Evolutionary conservation across 2,888 invertebrate species (phyloP).

Genomic region (Drosophila hamatofila): DNA sequence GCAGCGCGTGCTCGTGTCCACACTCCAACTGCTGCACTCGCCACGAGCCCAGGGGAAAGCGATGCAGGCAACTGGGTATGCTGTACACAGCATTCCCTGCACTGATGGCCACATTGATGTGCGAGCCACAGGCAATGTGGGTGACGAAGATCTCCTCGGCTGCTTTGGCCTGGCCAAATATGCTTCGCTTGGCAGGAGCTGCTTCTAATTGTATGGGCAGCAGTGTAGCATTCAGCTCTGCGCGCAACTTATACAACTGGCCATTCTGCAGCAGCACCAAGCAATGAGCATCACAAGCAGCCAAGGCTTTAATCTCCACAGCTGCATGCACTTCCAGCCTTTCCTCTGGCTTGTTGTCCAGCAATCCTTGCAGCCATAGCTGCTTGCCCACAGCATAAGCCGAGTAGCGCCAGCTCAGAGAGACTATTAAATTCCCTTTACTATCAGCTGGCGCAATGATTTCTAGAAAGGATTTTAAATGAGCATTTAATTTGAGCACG

Average conservation of each 20-base stretch:
- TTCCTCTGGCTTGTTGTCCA: conserved; percentile 46
- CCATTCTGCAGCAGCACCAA: conserved; percentile 80
- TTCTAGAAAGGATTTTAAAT: conserved; percentile 40
- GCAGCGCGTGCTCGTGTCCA: conserved; percentile 92
- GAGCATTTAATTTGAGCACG: conserved; percentile 22
- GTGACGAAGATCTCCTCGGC: conserved; percentile 66
- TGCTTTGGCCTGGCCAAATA: conserved; percentile 66
- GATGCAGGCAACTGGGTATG: conserved; percentile 87
- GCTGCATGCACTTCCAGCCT: conserved; percentile 56
- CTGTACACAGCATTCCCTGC: conserved; percentile 87
- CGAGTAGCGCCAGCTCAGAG: conserved; percentile 80
- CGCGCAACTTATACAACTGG: conserved; percentile 71
- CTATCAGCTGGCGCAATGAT: conserved; percentile 32
- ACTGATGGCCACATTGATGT: conserved; percentile 86
- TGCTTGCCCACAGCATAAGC: conserved; percentile 59
- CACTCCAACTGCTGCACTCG: conserved; percentile 89
- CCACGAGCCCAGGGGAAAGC: conserved; percentile 85
- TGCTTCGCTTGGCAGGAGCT: conserved; percentile 55
- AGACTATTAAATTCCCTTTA: conserved; percentile 40
- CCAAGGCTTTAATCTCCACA: conserved; percentile 65
- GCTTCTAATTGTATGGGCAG: conserved; percentile 66
- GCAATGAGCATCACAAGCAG: conserved; percentile 75
- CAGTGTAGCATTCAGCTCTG: conserved; percentile 47
- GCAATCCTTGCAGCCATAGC: conserved; percentile 71
- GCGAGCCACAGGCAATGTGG: conserved; percentile 86